Conservation (phyloP, 2,888 invertebrate genomes). For the Andrena minutula region DNA sequence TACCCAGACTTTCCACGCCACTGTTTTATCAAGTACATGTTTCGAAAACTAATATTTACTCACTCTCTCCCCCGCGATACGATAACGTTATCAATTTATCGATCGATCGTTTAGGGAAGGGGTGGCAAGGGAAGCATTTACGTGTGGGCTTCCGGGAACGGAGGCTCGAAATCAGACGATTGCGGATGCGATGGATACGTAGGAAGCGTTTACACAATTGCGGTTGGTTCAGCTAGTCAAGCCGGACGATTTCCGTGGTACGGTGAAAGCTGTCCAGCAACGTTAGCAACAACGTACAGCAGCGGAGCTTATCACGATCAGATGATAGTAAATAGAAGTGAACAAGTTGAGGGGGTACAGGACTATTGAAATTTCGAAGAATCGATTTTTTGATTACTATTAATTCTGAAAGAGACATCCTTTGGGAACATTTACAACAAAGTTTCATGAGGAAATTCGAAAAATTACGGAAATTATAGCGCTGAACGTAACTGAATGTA, state of each 20-base stretch:
- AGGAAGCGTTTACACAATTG: slow-evolving; percentile 94
- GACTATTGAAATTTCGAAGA: too few relatives aligned
- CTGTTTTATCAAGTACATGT: not conserved
- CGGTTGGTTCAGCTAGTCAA: slow-evolving; percentile 95
- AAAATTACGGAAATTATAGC: too few relatives aligned
- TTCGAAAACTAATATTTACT: slow-evolving; percentile 4
- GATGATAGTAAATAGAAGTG: slow-evolving; percentile 91
- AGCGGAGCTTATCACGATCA: slow-evolving; percentile 94
- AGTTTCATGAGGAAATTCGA: too few relatives aligned
- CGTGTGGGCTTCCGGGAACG: slow-evolving; percentile 97
- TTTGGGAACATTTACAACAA: too few relatives aligned
- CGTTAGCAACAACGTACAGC: slow-evolving; percentile 95
- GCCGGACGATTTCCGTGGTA: slow-evolving; percentile 95
- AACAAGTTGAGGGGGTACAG: too few relatives aligned
- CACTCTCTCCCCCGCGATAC: not conserved
- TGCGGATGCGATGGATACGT: slow-evolving; percentile 97
- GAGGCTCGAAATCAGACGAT: slow-evolving; percentile 93
- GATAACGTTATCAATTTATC: slow-evolving; percentile 34
- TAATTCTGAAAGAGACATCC: too few relatives aligned
- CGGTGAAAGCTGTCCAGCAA: slow-evolving; percentile 95
- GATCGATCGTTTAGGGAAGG: slow-evolving; percentile 87
- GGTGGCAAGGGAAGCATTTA: slow-evolving; percentile 93
- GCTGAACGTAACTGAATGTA: too few relatives aligned
- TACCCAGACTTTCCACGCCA: not conserved
- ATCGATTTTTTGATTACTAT: too few relatives aligned